These are phyloP conservation scores for Amphiprion ocellaris DNA, from an alignment of 2,113 vertebrate genomes.

Conservation along the genomic window DNA sequence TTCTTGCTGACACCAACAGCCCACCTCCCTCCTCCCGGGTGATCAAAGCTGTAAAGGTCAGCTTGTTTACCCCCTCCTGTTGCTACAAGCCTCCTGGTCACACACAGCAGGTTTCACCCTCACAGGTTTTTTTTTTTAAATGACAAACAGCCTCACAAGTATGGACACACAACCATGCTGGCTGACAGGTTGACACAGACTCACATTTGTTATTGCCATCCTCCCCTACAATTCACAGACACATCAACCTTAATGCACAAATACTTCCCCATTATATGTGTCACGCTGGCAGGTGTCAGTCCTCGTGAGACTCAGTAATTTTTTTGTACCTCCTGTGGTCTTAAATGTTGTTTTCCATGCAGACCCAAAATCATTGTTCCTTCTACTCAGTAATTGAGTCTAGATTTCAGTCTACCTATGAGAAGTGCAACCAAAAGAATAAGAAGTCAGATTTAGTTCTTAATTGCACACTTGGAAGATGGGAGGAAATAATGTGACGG, in stretches of 20 bases:
- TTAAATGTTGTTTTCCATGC: not conserved
- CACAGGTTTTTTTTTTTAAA: constrained; percentile 27
- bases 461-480: too few species aligned
- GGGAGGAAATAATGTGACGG: too few species aligned
- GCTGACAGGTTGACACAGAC: constrained; percentile 17
- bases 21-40: constrained; percentile 32
- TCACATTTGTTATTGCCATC: constrained; percentile 7
- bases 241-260: constrained; percentile 1
- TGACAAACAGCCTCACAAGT: constrained; percentile 37
- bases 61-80: constrained; percentile 67
- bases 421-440: not conserved
- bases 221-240: constrained; percentile 2
- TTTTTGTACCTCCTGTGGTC: too few species aligned
- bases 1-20: constrained; percentile 15
- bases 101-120: constrained; percentile 43
- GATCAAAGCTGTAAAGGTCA: constrained; percentile 74
- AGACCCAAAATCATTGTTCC: not conserved
- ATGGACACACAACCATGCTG: constrained; percentile 3
- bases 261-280: not conserved
- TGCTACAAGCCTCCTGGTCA: constrained; percentile 55
- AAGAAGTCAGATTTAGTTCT: too few species aligned
- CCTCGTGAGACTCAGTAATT: not conserved
- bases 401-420: not conserved
- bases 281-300: constrained; percentile 31
- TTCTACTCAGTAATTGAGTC: not conserved